These are phyloP conservation scores for Lochmaea capreae DNA, from an alignment of 2,888 invertebrate genomes.

Conservation along the genomic window DNA sequence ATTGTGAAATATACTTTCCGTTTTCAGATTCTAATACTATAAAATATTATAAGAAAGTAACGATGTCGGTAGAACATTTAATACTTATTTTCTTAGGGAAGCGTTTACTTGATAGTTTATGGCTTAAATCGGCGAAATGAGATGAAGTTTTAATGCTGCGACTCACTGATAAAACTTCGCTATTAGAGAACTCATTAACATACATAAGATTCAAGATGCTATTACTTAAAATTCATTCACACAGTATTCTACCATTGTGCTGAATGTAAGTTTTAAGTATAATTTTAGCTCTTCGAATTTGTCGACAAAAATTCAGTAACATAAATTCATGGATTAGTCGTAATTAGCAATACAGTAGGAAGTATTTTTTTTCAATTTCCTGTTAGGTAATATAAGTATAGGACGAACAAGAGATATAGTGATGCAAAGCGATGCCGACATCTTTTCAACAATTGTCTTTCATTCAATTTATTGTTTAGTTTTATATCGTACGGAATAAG, in stretches of 20 bases:
- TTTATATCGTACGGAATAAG: too few species aligned
- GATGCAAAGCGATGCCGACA: too few species aligned
- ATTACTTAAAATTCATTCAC: conserved; percentile 19
- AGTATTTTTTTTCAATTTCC: too few species aligned
- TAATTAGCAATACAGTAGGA: neutral
- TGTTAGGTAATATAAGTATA: too few species aligned
- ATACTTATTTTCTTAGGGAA: conserved; percentile 12
- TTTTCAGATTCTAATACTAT: neutral
- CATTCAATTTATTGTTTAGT: too few species aligned
- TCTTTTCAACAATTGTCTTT: too few species aligned
- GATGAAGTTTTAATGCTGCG: conserved; percentile 46
- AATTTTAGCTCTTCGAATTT: neutral
- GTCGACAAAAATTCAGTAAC: neutral
- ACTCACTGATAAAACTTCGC: conserved; percentile 46
- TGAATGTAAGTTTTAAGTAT: conserved; percentile 1
- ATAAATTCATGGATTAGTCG: neutral
- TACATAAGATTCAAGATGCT: conserved; percentile 26
- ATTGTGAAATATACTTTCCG: neutral
- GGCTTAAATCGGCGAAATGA: conserved; percentile 38
- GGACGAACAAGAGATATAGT: too few species aligned
- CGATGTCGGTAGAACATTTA: neutral
- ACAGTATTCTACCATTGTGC: neutral
- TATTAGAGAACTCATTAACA: conserved; percentile 45
- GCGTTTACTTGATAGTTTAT: conserved; percentile 33
- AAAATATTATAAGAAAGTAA: neutral